A percentile compares a stretch with the other conserved stretches of the same genome.
Conservation (phyloP, 2,113 vertebrate species). For the Oplegnathus fasciatus region DNA sequence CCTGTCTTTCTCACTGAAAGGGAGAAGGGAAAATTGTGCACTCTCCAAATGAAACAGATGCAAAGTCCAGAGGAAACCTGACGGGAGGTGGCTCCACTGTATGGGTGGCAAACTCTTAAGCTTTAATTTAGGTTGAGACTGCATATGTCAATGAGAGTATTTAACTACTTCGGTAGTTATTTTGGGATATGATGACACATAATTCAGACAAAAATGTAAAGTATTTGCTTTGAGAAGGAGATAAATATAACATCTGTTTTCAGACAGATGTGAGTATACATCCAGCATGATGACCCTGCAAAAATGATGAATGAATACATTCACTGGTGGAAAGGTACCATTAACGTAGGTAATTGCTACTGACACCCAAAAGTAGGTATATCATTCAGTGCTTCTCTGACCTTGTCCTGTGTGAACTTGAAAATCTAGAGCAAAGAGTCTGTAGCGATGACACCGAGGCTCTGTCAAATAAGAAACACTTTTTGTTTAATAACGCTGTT, state of each 20-base stretch:
- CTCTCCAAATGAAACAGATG: slow-evolving; percentile 57
- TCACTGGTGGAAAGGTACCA: background rate
- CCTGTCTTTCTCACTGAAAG: slow-evolving; percentile 75
- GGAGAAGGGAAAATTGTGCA: slow-evolving; percentile 80
- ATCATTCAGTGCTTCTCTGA: background rate
- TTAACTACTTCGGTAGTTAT: background rate
- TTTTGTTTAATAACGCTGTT: background rate
- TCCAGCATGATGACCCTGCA: background rate
- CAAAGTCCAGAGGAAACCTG: slow-evolving; percentile 13
- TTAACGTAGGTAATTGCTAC: background rate
- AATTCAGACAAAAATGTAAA: background rate
- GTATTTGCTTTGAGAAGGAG: background rate
- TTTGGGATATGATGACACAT: background rate
- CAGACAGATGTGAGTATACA: background rate
- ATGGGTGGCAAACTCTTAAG: slow-evolving; percentile 15
- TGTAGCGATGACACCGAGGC: background rate
- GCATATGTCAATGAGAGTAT: slow-evolving; percentile 1
- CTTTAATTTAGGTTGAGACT: slow-evolving; percentile 7
- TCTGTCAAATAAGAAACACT: background rate
- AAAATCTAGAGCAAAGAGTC: background rate
- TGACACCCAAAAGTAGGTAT: background rate
- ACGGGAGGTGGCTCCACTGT: slow-evolving; percentile 7
- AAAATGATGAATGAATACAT: slow-evolving; percentile 28
- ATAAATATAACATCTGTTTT: slow-evolving; percentile 23
- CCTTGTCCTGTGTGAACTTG: slow-evolving; percentile 4